Base-by-base conservation (phyloP, 1,140 invertebrate genomes). In the Leptinotarsa defecta region DNA sequence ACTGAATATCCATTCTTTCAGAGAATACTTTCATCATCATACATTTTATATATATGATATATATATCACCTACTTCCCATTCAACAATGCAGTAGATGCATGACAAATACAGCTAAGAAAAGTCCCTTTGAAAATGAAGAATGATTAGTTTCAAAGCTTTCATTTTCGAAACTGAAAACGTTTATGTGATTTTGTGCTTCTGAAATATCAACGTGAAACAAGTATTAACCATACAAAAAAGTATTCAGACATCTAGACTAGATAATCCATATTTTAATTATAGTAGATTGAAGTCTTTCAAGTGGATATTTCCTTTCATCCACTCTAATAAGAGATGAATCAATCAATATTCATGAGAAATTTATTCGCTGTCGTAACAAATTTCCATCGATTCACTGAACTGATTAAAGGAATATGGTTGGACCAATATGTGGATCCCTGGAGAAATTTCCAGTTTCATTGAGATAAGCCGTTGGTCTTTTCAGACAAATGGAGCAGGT, bases 261-360 rank as follows among this genome's bases (percentile, higher is more conserved):
- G n/a, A 57, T 57, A 57, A 57, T 57, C 52, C 52, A 57, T n/a
- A 57, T 13, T n/a, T 15, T 57, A 57, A 57, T 57, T n/a, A 57
- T 57, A 15, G 17, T 5, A 57, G 52, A 57, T 57, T 57, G n/a
- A 57, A 57, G 52, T 15, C 52, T 57, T 57, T 57, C 52, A 19
- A 57, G 52, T 57, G 52, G 13, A 57, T 57, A 57, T 57, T 57
- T 57, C 52, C 52, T 15, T 57, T 5, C 52, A 57, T 57, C 52
- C 52, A n/a, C 17, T 57, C 17, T 2, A 19, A 1, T 43, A 3
- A 57, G n/a, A 57, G 52, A 57, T 57, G 13, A 57, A 57, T 19
- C 13, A 19, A 57, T 57, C 15, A 57, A 57, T 57, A 57, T 57
- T 57, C 13, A 57, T 57, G 52, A 57, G 52, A 57, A 57, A 57